Percentiles rank a stretch among this genome's conserved stretches.
phyloP scores from a whole-genome alignment of 2,888 invertebrate genomes.

The Lordiphosa andalusiaca region DNA sequence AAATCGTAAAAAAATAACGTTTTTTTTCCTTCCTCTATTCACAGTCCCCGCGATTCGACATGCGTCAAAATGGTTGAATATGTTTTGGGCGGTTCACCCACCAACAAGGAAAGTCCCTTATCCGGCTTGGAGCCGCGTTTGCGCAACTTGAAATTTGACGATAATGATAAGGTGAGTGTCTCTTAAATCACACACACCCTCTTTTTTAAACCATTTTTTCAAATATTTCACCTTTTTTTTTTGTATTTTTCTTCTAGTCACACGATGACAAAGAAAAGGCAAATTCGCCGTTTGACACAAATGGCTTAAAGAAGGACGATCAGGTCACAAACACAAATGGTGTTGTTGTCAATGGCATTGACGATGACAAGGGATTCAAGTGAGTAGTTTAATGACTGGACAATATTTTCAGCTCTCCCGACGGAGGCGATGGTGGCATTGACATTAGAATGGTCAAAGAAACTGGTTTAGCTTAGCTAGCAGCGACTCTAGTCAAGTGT shows the following conservation, averaged over 20 bases:
- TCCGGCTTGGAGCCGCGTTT: slow-evolving; percentile 84
- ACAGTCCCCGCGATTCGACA: slow-evolving; percentile 93
- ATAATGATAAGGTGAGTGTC: slow-evolving; percentile 79
- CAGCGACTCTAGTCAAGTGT: slow-evolving; percentile 60
- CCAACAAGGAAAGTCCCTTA: slow-evolving; percentile 85
- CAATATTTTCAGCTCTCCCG: slow-evolving; percentile 14
- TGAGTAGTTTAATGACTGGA: slow-evolving; percentile 82
- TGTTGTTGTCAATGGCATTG: slow-evolving; percentile 85
- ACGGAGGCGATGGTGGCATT: slow-evolving; percentile 72
- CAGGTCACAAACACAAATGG: slow-evolving; percentile 83
- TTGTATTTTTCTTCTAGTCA: slow-evolving; percentile 68
- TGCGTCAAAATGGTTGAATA: slow-evolving; percentile 99
- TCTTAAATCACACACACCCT: not conserved
- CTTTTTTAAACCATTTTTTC: not conserved
- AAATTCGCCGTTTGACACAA: slow-evolving; percentile 81
- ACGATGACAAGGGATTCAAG: slow-evolving; percentile 95
- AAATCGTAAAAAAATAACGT: too few relatives aligned
- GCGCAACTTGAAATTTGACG: slow-evolving; percentile 84
- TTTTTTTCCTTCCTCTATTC: not conserved
- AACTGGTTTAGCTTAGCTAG: slow-evolving; percentile 78
- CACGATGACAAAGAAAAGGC: slow-evolving; percentile 83
- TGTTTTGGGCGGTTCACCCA: slow-evolving; percentile 95
- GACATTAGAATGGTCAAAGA: slow-evolving; percentile 78
- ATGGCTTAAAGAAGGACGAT: slow-evolving; percentile 81
- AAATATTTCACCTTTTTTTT: not conserved